Conservation (phyloP, 2,888 invertebrate genomes). For the Empis livida region DNA sequence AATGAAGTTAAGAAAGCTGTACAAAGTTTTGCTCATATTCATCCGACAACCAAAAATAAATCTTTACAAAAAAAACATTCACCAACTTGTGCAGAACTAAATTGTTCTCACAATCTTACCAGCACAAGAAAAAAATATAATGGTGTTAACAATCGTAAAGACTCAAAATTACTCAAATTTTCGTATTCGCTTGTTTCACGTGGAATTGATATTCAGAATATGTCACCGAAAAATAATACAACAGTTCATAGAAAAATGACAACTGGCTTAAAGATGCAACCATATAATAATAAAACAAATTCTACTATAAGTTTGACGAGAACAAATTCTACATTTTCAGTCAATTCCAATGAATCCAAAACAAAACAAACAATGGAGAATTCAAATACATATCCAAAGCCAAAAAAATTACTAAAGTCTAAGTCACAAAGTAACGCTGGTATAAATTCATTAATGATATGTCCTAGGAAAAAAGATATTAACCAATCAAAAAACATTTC, state of each 20-base stretch:
- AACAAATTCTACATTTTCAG: constrained; percentile 34
- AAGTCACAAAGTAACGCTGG: constrained; percentile 9
- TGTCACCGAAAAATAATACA: neutral
- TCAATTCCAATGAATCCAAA: constrained; percentile 28
- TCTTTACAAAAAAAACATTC: constrained; percentile 24
- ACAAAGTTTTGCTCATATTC: constrained; percentile 30
- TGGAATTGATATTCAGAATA: neutral
- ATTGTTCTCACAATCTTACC: neutral
- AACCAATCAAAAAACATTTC: no score
- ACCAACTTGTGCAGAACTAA: constrained; percentile 1
- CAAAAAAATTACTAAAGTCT: neutral
- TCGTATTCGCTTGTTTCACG: neutral
- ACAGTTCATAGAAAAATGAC: neutral
- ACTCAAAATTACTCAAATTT: no score
- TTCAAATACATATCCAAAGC: neutral
- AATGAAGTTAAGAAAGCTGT: constrained; percentile 42
- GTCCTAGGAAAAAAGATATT: no score
- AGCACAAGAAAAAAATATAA: neutral
- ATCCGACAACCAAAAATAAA: constrained; percentile 26
- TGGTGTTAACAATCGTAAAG: no score
- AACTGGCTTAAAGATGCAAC: neutral
- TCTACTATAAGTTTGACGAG: constrained; percentile 30
- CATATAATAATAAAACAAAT: constrained; percentile 16
- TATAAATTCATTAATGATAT: constrained; percentile 2
- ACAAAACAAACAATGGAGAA: neutral